Evolutionary conservation across 2,888 invertebrate species (phyloP), one percentile per base, ranked within the genome.

Genomic region (Pocota personata): DNA sequence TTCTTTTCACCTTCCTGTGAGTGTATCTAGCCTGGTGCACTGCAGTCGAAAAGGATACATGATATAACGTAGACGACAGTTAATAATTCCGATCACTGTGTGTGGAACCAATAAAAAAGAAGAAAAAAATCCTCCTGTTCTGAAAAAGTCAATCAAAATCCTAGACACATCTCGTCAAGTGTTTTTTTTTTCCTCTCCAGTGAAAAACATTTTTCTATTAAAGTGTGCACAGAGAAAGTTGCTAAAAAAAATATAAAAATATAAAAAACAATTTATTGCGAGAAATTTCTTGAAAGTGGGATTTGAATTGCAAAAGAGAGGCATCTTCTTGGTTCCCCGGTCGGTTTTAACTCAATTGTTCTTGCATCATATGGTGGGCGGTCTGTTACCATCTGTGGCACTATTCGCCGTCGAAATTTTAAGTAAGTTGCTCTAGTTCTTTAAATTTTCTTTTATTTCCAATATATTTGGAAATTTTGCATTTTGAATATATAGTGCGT

Each of bases 331-430:
- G 58, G 37, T 58, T 76, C 80, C 75, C 75, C 84, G 69, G 75
- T 82, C 73, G 72, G 78, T 73, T 87, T 82, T 73, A 67, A 77
- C 27, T 62, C 43, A 82, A 78, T 77, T 72, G 83, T 87, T 78
- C 76, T 87, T 79, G 72, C 82, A 88, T 91, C 91, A 90, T 91
- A 91, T 91, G 91, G 91, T 91, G 91, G 90, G 91, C 90, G 89
- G 89, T 90, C 90, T 90, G 88, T 88, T 87, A 88, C 88, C 88
- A 89, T 90, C 89, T 89, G 90, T 89, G 91, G 91, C 90, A 90
- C 88, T 89, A 88, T 88, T 90, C 89, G 90, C 90, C 90, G 89
- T 88, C 90, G 89, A 89, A 88, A 90, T 88, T 90, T 48, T 87
- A 82, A 87, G 88, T 89, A 88, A 89, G 88, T 88, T 62, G 12